Base-by-base conservation (phyloP, 2,888 invertebrate species). In the Cryptus armator region DNA sequence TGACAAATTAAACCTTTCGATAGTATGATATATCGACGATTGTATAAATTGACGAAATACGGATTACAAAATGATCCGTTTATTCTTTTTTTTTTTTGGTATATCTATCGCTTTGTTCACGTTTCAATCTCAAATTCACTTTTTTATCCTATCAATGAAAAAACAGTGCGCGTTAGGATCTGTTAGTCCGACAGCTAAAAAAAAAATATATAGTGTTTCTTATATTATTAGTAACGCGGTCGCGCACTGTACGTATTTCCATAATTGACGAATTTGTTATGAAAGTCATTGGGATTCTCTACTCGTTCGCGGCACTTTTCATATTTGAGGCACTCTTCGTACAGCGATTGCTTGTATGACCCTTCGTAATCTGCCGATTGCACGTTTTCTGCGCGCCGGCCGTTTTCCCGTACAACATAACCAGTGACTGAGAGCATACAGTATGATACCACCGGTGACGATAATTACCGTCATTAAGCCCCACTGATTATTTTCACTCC, bases 261-360 rank as follows among this genome's bases (percentile, higher is more conserved):
- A 62, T 79, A 19, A 74, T 77, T 66, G 19, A 44, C 74, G 53
- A 59, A 44, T 37, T 67, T 46, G 48, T 51, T 46, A 44, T 56
- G 43, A 62, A 19, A 62, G 53, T 81, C 46, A 6, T 64, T 53
- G 37, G 51, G 51, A 62, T 71, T 14, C 19, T 70, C 19, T 70
- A 48, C 24, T 76, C 44, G 24, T 37, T 59, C 14, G 37, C 12
- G 14, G 43, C 19, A 32, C 19, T 67, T 82, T 74, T 88, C 89
- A 93, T 88, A 93, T 91, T 85, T 91, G 91, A 89, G 93, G 93
- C 90, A 93, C 93, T 91, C 92, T 91, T 74, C 91, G 92, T 67
- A 90, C 86, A 66, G 93, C 91, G 78, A 93, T 92, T 3, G 92
- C 92, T 89, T 93, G 93, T 85, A 94, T 92, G n/a, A 92, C 91